These are phyloP conservation scores for Protomyctophum bolini DNA, from an alignment of 2,113 vertebrate species.

Conservation along the genomic window DNA sequence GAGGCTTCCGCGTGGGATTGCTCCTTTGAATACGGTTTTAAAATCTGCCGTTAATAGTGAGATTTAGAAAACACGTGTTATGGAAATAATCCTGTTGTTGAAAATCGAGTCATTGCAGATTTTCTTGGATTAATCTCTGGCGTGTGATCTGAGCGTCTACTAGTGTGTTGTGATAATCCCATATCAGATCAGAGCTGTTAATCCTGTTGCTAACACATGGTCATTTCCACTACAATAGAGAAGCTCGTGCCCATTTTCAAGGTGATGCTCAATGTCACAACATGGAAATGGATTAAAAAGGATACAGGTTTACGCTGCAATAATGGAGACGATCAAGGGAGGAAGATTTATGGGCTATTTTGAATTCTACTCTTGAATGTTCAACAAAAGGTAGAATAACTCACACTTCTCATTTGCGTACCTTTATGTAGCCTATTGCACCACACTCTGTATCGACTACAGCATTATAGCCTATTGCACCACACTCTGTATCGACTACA, in stretches of 20 bases:
- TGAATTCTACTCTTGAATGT: conserved; percentile 23
- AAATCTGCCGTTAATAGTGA: conserved; percentile 15
- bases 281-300: conserved; percentile 4
- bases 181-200: conserved; percentile 47
- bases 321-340: neutral
- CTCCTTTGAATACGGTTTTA: conserved; percentile 31
- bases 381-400: conserved; percentile 21
- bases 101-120: conserved; percentile 55
- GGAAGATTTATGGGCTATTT: conserved; percentile 2
- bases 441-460: conserved; percentile 68
- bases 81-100: conserved; percentile 50
- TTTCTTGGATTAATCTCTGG: conserved; percentile 55
- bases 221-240: conserved; percentile 21
- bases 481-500: conserved; percentile 73
- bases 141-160: conserved; percentile 51
- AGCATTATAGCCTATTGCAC: conserved; percentile 31
- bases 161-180: conserved; percentile 52
- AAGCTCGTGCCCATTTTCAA: conserved; percentile 15
- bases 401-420: conserved; percentile 32
- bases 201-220: conserved; percentile 45
- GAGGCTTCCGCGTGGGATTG: neutral
- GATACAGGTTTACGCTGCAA: neutral
- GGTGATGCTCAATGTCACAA: conserved; percentile 42
- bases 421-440: conserved; percentile 45
- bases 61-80: conserved; percentile 40